phyloP scores from a whole-genome alignment of 2,797 vertebrate species.

The Philypnodon macrostomus region DNA sequence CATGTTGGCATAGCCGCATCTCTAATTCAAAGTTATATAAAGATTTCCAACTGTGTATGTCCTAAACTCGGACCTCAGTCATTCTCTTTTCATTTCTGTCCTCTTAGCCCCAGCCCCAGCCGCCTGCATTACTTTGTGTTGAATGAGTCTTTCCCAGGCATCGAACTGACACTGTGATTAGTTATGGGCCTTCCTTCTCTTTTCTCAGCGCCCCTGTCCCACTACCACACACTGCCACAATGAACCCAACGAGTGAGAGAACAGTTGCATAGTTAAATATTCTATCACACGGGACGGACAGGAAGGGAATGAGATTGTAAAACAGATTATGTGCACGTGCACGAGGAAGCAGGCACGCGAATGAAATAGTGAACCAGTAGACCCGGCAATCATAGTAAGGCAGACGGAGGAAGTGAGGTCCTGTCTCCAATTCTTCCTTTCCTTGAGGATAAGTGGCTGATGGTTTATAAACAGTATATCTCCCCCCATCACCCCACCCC shows the following conservation, averaged over 20 bases:
- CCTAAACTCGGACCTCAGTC: not conserved
- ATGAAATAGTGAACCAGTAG: slow-evolving; percentile 70
- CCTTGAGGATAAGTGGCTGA: slow-evolving; percentile 79
- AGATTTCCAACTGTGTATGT: slow-evolving; percentile 14
- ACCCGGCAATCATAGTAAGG: slow-evolving; percentile 67
- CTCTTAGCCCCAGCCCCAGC: slow-evolving; percentile 20
- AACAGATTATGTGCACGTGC: slow-evolving; percentile 59
- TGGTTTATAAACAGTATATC: slow-evolving; percentile 86
- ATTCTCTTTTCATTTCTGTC: slow-evolving; percentile 3
- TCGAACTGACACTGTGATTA: slow-evolving; percentile 85
- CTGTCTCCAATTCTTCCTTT: slow-evolving; percentile 62
- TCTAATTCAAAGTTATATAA: slow-evolving; percentile 1
- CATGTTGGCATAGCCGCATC: not conserved
- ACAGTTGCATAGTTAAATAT: slow-evolving; percentile 67
- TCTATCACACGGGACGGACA: slow-evolving; percentile 65
- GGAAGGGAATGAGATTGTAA: slow-evolving; percentile 67
- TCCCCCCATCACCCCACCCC: slow-evolving; percentile 73
- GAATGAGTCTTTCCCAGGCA: slow-evolving; percentile 79
- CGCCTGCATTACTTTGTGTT: slow-evolving; percentile 42
- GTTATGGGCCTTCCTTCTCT: slow-evolving; percentile 82
- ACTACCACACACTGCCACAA: slow-evolving; percentile 48
- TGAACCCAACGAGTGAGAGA: slow-evolving; percentile 59
- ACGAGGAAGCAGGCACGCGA: slow-evolving; percentile 55
- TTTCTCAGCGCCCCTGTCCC: slow-evolving; percentile 58
- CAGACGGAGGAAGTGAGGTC: slow-evolving; percentile 50